phyloP scores from a whole-genome alignment of 2,888 invertebrate genomes.

The Apomyelois bistriatella region DNA sequence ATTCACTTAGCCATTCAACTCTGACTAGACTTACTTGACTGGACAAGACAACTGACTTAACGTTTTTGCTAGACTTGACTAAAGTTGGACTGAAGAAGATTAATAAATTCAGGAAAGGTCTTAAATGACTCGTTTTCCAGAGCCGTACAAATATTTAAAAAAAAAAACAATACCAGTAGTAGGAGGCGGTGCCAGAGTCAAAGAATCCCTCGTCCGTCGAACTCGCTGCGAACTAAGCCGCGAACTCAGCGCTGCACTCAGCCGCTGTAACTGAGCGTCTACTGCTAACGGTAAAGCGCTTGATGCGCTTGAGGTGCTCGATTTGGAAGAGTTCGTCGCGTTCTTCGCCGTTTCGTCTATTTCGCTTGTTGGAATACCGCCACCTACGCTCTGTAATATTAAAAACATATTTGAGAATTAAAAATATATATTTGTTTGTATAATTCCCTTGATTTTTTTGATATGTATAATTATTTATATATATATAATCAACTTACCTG shows the following conservation, averaged over 20 bases:
- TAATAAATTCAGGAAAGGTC: too few species aligned
- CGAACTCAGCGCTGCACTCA: constrained; percentile 70
- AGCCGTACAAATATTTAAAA: not conserved
- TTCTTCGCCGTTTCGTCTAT: constrained; percentile 25
- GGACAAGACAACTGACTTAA: too few species aligned
- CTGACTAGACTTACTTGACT: too few species aligned
- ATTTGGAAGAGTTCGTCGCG: constrained; percentile 25
- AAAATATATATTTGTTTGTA: not conserved
- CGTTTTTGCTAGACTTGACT: too few species aligned
- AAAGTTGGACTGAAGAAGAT: too few species aligned
- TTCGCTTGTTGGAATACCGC: constrained; percentile 19
- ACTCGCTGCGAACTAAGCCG: constrained; percentile 48
- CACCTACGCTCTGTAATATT: constrained; percentile 34
- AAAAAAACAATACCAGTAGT: constrained; percentile 1
- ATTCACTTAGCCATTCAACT: too few species aligned
- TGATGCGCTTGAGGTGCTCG: constrained; percentile 26
- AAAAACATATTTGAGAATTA: too few species aligned
- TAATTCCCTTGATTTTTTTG: too few species aligned
- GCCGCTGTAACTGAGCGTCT: constrained; percentile 68
- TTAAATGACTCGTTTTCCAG: too few species aligned
- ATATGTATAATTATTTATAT: not conserved
- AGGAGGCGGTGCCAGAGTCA: constrained; percentile 24
- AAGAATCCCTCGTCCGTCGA: constrained; percentile 43
- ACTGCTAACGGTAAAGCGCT: constrained; percentile 40
- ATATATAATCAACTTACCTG: constrained; percentile 40